A percentile compares a stretch with the other conserved stretches of the same genome.
Conservation (phyloP, 2,888 invertebrate species). For the Marronus borbonicus region DNA sequence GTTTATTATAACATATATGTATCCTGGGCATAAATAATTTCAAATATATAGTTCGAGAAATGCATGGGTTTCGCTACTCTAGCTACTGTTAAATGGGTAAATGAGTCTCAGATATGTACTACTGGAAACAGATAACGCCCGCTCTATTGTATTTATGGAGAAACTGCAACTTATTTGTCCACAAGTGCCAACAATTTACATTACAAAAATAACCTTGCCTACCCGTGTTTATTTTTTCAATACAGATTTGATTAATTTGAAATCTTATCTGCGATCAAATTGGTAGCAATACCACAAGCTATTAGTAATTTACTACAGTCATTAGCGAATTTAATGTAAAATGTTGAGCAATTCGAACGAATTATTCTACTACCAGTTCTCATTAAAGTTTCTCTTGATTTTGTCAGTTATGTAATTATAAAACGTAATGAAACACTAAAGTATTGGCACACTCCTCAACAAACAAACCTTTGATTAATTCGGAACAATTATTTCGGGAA, state of each 20-base stretch:
- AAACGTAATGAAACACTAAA: no score
- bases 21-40: conserved; percentile 47
- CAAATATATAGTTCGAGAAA: conserved; percentile 45
- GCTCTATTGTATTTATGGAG: conserved; percentile 38
- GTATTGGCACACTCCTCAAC: no score
- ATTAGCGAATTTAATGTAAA: conserved; percentile 17
- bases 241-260: conserved; percentile 15
- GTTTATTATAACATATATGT: conserved; percentile 46
- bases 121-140: conserved; percentile 35
- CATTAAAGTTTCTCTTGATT: not conserved
- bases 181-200: conserved; percentile 21
- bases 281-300: conserved; percentile 19
- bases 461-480: no score
- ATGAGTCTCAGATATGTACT: conserved; percentile 39
- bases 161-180: conserved; percentile 29
- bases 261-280: conserved; percentile 20
- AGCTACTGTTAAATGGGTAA: conserved; percentile 44
- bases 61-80: conserved; percentile 39
- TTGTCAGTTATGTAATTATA: no score
- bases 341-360: not conserved
- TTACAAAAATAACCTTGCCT: conserved; percentile 26
- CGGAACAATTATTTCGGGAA: no score
- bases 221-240: not conserved
- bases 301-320: not conserved
- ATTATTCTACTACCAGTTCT: not conserved